Base-by-base conservation (phyloP, 2,888 invertebrate species). In the Stenodera caucasica region DNA sequence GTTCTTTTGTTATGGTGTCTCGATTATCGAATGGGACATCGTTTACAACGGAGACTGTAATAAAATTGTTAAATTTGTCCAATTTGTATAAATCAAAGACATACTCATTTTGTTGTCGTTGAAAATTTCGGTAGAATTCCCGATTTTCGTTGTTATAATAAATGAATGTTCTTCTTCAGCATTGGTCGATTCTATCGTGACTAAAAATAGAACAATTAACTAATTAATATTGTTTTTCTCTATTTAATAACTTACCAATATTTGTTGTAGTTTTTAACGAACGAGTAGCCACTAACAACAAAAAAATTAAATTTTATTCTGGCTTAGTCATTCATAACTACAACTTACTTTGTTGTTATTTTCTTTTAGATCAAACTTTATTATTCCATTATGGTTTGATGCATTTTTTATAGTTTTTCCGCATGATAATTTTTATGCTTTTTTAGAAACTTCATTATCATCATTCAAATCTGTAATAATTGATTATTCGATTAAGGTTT, bases 171-270 rank as follows among this genome's bases (percentile, higher is more conserved):
- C 11, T 18, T 45, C 21, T 45, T 21, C 21, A 40, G 18, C 15
- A 40, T 40, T 18, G 18, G 18, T 40, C 37, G 37, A 40, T 45
- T 18, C 21, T 45, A 45, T 45, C 45, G 45, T 45, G 45, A 18
- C 45, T 45, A 21, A 21, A 45, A 21, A 45, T 2, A 21, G 11
- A 32, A 45, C 9, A 45, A 45, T 45, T 21, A 45, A 45, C 21
- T 45, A 45, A 45, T 40, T 40, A 18, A 5, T 37, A 2, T 6
- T 12, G 26, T 37, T 45, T 12, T 45, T 12, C 11, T 4, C 4
- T 5, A 45, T 11, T 18, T 18, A 3, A 18, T 18, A 15, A 21
- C 15, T 12, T 18, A 45, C 21, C 45, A 21, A 45, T 45, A 21
- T 21, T 3, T 26, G n/a, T 26, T 26, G 26, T 5, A 26, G 26